Conservation (phyloP, 2,888 invertebrate genomes). For the Druceiella hillmani region DNA sequence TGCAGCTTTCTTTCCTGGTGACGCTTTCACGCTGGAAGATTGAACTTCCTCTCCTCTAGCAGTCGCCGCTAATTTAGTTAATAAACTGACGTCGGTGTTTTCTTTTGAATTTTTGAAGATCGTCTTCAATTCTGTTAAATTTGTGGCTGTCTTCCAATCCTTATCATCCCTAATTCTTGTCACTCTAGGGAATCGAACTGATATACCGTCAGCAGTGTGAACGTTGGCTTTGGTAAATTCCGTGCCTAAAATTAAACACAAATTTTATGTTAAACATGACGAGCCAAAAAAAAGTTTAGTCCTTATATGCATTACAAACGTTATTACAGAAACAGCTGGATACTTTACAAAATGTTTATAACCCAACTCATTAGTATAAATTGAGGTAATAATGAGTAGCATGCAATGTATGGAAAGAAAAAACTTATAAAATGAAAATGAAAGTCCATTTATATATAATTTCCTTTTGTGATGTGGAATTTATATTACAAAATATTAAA, state of each 20-base stretch:
- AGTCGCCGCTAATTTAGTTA: conserved; percentile 43
- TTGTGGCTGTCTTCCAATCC: conserved; percentile 77
- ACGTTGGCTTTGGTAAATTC: conserved; percentile 74
- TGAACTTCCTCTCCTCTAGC: conserved; percentile 18
- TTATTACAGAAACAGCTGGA: too few species aligned
- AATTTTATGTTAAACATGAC: too few species aligned
- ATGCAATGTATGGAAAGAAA: too few species aligned
- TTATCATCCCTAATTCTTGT: conserved; percentile 80
- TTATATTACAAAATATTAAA: neutral
- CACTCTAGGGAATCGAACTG: conserved; percentile 89
- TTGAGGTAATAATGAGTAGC: too few species aligned
- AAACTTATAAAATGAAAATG: neutral
- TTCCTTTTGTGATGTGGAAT: neutral
- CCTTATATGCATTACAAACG: too few species aligned
- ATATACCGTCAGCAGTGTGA: conserved; percentile 91
- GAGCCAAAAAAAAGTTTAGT: too few species aligned
- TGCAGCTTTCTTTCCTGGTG: conserved; percentile 31
- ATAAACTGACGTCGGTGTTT: conserved; percentile 52
- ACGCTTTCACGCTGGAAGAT: conserved; percentile 19
- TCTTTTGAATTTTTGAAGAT: conserved; percentile 66
- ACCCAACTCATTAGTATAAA: too few species aligned
- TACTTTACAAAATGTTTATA: too few species aligned
- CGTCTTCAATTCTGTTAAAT: conserved; percentile 63
- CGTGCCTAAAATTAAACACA: conserved; percentile 47
- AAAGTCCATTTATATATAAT: neutral